Evolutionary conservation across 1,140 invertebrate species (phyloP), one percentile per base, ranked within the genome.

Genomic region (Monomorium pharaonis): DNA sequence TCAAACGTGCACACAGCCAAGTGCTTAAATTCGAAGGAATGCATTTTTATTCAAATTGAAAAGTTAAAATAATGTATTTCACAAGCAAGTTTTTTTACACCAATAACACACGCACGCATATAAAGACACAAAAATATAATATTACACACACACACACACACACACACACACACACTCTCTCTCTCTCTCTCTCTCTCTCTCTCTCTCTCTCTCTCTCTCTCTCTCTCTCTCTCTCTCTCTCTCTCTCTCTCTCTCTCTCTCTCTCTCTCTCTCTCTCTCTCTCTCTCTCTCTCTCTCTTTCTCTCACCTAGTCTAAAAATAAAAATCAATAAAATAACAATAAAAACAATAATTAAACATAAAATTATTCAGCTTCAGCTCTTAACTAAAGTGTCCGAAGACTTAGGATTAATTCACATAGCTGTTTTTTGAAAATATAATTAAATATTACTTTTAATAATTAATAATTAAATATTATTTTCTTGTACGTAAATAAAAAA

Each of bases 401-500:
- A 4, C 14, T 51, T 49, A 65, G 16, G 4, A 14, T 37, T 54
- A 33, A 51, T 10, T 18, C 5, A 10, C 16, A 62, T 14, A 16
- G 2, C 21, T 27, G 16, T 27, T 42, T 77, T 49, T 47, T 27
- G 18, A 14, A 30, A 47, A 14, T 2, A 47, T 27, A 54, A 51
- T 80, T 44, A 58, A 21, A 58, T 58, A n/a, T 60, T 24, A 74
- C 0, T n/a, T n/a, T n/a, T n/a, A n/a, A n/a, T n/a, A n/a, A n/a
- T n/a, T n/a, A n/a, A n/a, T n/a, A n/a, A n/a, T n/a, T n/a, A n/a
- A n/a, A n/a, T n/a, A 21, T 84, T 51, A 56, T 21, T 58, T 49
- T n/a, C 58, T 83, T 69, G 69, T 3, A 77, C 21, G 30, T 88
- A 92, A 18, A 87, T 56, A 18, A 91, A 89, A 33, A 90, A 78